Conservation (phyloP, 2,888 invertebrate genomes). For the Leucania comma region DNA sequence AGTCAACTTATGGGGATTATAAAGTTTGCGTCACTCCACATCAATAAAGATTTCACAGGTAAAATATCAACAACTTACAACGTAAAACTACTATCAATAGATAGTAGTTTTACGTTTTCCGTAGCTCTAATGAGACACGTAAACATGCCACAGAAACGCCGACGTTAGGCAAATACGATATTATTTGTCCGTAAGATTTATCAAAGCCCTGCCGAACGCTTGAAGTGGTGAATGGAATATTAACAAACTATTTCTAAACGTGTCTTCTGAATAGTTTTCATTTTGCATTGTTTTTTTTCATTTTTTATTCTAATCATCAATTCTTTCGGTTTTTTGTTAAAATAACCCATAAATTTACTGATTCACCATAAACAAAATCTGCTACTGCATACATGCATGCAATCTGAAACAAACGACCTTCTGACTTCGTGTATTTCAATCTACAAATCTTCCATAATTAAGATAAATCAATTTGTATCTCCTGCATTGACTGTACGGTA, state of each 20-base stretch:
- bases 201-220: conserved; percentile 28
- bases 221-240: conserved; percentile 29
- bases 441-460: background rate
- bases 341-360: no score
- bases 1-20: no score
- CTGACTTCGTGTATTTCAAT: background rate
- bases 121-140: conserved; percentile 51
- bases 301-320: no score
- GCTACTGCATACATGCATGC: no score
- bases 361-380: no score
- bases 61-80: conserved; percentile 20
- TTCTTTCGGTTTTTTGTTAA: no score
- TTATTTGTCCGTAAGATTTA: conserved; percentile 51
- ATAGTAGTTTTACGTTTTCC: conserved; percentile 26
- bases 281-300: conserved; percentile 7
- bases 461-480: background rate
- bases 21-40: background rate
- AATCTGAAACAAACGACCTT: background rate
- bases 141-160: conserved; percentile 41
- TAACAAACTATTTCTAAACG: conserved; percentile 18
- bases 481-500: background rate
- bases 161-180: conserved; percentile 40
- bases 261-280: background rate
- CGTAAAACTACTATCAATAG: conserved; percentile 26
- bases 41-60: conserved; percentile 2